Percentiles rank a stretch among this genome's conserved stretches.
phyloP scores from a whole-genome alignment of 2,797 vertebrate genomes.

The Euthynnus affinis region DNA sequence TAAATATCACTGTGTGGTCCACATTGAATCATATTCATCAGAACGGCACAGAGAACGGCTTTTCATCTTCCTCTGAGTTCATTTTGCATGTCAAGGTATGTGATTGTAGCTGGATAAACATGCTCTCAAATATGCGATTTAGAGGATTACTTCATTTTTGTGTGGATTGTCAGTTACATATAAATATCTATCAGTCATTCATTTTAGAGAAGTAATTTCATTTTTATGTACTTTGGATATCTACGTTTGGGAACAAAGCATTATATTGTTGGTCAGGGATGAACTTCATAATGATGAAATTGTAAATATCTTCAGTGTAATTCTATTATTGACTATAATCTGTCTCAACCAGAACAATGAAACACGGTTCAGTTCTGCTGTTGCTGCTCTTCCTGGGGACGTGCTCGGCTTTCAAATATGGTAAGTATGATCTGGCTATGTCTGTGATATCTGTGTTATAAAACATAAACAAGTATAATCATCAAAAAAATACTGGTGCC shows the following conservation, averaged over 20 bases:
- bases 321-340: no score
- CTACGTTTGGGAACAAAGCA: background rate
- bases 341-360: no score
- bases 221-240: background rate
- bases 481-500: no score
- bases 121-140: background rate
- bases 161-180: background rate
- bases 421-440: no score
- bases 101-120: no score
- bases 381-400: no score
- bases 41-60: background rate
- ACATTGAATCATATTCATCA: background rate
- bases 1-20: slow-evolving; percentile 26
- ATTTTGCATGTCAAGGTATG: slow-evolving; percentile 3
- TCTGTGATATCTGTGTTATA: no score
- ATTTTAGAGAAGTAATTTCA: no score
- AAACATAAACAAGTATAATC: no score
- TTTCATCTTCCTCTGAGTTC: background rate
- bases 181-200: background rate
- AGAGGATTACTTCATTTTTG: background rate
- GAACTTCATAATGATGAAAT: no score
- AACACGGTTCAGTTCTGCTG: no score
- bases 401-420: background rate
- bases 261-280: background rate
- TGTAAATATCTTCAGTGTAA: no score